These are phyloP conservation scores for Peribatodes rhomboidaria DNA, from an alignment of 2,888 invertebrate genomes.

Conservation along the genomic window DNA sequence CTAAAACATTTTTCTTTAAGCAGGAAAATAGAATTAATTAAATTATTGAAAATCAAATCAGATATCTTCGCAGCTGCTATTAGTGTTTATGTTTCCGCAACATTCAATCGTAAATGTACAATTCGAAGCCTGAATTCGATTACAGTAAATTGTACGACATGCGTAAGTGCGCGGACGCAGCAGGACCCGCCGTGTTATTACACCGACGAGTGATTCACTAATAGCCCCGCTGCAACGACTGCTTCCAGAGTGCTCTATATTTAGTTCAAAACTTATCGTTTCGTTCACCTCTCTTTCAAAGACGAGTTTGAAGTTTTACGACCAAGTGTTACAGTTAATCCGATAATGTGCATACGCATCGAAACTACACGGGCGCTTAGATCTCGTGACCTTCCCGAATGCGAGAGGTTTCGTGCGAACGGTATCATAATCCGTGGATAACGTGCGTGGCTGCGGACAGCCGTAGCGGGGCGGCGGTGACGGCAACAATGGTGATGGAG, in stretches of 20 bases:
- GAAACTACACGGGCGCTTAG: slow-evolving; percentile 25
- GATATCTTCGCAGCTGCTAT: slow-evolving; percentile 2
- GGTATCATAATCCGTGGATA: slow-evolving; percentile 74
- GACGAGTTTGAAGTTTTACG: slow-evolving; percentile 49
- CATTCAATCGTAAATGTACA: slow-evolving; percentile 13
- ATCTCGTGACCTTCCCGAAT: slow-evolving; percentile 51
- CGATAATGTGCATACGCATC: slow-evolving; percentile 40
- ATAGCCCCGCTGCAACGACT: slow-evolving; percentile 56
- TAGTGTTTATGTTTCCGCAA: slow-evolving; percentile 17
- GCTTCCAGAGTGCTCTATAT: slow-evolving; percentile 71
- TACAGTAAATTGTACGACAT: slow-evolving; percentile 37
- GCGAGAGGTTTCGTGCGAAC: slow-evolving; percentile 62
- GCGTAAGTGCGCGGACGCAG: slow-evolving; percentile 37
- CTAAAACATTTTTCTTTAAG: background rate
- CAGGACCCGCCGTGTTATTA: slow-evolving; percentile 53
- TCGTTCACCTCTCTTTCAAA: slow-evolving; percentile 72
- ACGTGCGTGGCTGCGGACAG: slow-evolving; percentile 58
- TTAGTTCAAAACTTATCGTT: slow-evolving; percentile 75
- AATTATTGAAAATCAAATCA: slow-evolving; percentile 12
- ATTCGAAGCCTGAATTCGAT: slow-evolving; percentile 36
- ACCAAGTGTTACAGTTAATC: slow-evolving; percentile 44
- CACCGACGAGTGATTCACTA: slow-evolving; percentile 61
- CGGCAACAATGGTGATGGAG: slow-evolving; percentile 68
- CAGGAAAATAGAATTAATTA: slow-evolving; percentile 4
- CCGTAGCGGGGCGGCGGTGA: slow-evolving; percentile 64